Evolutionary conservation across 1,140 invertebrate genomes (phyloP).

Genomic region (Conus betulinus): DNA sequence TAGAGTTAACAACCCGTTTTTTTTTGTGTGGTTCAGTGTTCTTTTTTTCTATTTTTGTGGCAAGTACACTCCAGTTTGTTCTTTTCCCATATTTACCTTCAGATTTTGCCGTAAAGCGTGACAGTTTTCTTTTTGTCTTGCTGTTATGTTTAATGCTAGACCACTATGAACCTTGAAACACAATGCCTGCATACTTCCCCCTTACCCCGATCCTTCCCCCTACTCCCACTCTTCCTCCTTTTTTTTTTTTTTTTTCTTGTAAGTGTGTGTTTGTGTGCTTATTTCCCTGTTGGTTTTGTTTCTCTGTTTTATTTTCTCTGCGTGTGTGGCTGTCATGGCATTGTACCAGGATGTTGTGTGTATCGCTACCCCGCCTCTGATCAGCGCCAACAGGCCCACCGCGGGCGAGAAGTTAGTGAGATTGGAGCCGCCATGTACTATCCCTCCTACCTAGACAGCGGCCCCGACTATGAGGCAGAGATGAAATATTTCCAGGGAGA

Average conservation of each 20-base stretch:
- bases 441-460: slow-evolving; percentile 68
- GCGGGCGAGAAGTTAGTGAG: slow-evolving; percentile 61
- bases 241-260: background rate
- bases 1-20: no score
- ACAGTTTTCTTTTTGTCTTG: background rate
- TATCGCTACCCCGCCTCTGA: slow-evolving; percentile 52
- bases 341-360: slow-evolving; percentile 57
- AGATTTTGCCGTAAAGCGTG: background rate
- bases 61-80: background rate
- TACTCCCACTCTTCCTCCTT: background rate
- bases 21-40: no score
- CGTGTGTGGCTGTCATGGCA: slow-evolving; percentile 39
- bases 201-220: background rate
- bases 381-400: slow-evolving; percentile 21
- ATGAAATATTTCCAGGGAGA: slow-evolving; percentile 71
- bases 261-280: slow-evolving; percentile 8
- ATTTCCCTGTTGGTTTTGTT: background rate
- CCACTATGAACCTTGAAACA: no score
- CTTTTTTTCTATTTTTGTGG: no score
- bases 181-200: background rate
- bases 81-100: background rate
- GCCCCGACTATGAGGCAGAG: slow-evolving; percentile 70
- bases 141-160: no score
- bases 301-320: slow-evolving; percentile 23
- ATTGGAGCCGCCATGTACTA: slow-evolving; percentile 66